Evolutionary conservation across 2,113 vertebrate species (phyloP).

Genomic region (Coreoperca whiteheadi): DNA sequence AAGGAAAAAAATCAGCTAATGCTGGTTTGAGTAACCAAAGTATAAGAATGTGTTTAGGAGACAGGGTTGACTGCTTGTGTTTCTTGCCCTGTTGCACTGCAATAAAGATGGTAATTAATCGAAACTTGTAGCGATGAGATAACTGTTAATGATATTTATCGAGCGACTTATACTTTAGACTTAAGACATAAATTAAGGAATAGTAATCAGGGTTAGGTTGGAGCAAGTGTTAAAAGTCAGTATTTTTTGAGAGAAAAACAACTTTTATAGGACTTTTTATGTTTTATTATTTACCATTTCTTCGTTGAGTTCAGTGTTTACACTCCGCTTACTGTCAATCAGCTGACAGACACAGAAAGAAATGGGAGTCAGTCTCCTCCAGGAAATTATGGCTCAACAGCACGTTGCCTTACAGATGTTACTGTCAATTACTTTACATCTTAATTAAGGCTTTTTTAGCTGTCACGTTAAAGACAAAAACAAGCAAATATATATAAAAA

Average conservation of each 20-base stretch:
- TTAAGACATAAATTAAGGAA: not conserved
- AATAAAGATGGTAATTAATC: not conserved
- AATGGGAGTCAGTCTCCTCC: not conserved
- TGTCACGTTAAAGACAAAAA: constrained; percentile 7
- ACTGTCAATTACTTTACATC: not conserved
- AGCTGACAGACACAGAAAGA: not conserved
- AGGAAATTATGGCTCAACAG: not conserved
- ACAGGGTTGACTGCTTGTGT: too few relatives aligned
- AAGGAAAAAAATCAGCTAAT: too few relatives aligned
- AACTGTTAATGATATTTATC: too few relatives aligned
- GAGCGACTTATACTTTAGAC: not conserved
- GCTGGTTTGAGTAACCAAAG: too few relatives aligned
- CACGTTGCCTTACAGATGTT: constrained; percentile 15
- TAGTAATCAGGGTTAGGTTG: not conserved
- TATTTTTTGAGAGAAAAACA: not conserved
- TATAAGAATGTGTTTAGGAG: too few relatives aligned
- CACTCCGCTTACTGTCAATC: constrained; percentile 7
- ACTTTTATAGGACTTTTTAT: not conserved
- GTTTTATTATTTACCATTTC: not conserved
- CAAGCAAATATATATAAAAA: not conserved
- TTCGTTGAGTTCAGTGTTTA: not conserved
- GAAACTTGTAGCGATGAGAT: not conserved
- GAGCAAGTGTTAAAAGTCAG: not conserved
- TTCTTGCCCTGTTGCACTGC: too few relatives aligned
- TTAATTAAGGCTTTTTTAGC: constrained; percentile 13